Conservation (phyloP, 1,140 invertebrate genomes). For the Venturia canescens region DNA sequence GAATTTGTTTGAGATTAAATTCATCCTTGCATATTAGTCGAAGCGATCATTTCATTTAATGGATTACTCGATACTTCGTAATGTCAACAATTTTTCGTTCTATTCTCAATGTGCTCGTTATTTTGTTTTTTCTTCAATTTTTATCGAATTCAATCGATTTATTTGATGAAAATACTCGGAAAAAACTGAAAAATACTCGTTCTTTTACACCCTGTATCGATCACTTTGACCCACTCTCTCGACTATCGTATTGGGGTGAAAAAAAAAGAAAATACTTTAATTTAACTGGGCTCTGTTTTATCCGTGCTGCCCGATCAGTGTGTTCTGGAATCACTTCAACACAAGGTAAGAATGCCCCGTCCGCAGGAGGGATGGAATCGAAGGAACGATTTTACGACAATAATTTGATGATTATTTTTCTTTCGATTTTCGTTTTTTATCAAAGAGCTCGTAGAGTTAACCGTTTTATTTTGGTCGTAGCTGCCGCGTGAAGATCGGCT, state of each 20-base stretch:
- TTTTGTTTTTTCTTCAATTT: neutral
- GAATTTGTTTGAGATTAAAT: too few species aligned
- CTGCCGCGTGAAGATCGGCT: conserved; percentile 25
- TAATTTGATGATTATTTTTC: conserved; percentile 49
- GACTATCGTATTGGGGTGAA: conserved; percentile 27
- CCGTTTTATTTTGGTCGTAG: conserved; percentile 38
- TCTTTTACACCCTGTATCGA: conserved; percentile 24
- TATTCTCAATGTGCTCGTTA: too few species aligned
- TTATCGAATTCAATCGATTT: too few species aligned
- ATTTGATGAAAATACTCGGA: too few species aligned
- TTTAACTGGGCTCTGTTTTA: conserved; percentile 79
- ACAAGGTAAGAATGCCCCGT: conserved; percentile 89
- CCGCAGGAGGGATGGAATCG: conserved; percentile 30
- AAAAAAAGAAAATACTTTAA: conserved; percentile 68
- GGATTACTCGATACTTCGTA: too few species aligned
- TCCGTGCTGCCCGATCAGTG: conserved; percentile 88
- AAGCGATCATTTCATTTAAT: too few species aligned
- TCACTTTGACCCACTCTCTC: conserved; percentile 45
- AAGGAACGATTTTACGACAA: conserved; percentile 46
- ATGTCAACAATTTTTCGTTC: too few species aligned
- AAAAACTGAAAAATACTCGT: too few species aligned
- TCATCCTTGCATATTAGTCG: too few species aligned
- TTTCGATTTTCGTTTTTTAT: conserved; percentile 29
- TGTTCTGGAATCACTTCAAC: conserved; percentile 98
- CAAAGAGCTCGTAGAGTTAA: conserved; percentile 13